phyloP scores from a whole-genome alignment of 2,113 vertebrate species.

The Amblyornis subalaris region DNA sequence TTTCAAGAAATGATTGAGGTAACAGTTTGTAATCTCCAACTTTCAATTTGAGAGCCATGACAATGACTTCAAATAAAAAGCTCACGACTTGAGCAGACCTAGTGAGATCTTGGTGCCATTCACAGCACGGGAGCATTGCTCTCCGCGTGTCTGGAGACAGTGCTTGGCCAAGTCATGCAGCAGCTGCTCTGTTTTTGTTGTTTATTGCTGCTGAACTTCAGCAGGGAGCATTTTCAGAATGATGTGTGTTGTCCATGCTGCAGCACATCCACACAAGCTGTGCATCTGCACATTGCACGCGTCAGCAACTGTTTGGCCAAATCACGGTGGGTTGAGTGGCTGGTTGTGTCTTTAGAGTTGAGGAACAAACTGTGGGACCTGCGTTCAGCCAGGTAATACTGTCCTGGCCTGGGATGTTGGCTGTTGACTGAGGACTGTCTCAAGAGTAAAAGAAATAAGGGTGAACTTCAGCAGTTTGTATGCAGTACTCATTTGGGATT shows the following conservation, averaged over 20 bases:
- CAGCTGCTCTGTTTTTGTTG: not conserved
- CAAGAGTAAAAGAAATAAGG: not conserved
- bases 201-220: not conserved
- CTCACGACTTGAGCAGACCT: not conserved
- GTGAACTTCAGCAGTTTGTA: not conserved
- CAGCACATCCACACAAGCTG: not conserved
- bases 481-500: not conserved
- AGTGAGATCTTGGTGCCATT: not conserved
- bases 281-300: accelerated
- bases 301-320: not conserved
- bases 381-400: not conserved
- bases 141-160: not conserved
- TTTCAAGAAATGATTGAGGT: not conserved
- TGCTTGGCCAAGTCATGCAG: not conserved
- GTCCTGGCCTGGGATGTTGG: not conserved
- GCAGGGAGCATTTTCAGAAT: not conserved
- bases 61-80: not conserved
- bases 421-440: not conserved
- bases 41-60: not conserved
- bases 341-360: not conserved
- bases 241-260: not conserved
- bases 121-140: not conserved
- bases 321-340: not conserved
- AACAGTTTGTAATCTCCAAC: not conserved
- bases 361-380: not conserved